Percentiles rank a stretch among this genome's conserved stretches.
These are phyloP conservation scores for Philaethria dido DNA, from an alignment of 2,888 invertebrate genomes.

Conservation along the genomic window DNA sequence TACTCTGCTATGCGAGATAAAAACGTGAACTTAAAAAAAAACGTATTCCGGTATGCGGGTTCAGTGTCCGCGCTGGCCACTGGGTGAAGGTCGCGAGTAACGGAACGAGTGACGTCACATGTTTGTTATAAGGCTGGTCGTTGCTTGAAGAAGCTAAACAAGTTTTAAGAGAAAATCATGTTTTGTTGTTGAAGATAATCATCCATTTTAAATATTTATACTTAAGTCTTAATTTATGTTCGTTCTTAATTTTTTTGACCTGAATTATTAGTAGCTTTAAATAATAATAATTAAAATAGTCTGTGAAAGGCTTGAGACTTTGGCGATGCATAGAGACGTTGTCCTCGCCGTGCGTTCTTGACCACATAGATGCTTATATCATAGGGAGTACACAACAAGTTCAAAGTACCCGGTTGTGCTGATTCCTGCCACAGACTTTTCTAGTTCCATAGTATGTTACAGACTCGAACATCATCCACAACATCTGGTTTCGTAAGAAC, in stretches of 20 bases:
- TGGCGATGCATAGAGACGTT: no score
- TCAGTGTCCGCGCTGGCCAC: conserved; percentile 43
- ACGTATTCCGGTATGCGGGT: conserved; percentile 34
- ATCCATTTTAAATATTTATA: background rate
- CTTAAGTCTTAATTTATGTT: background rate
- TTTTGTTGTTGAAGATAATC: background rate
- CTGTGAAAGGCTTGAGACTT: no score
- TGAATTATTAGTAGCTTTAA: background rate
- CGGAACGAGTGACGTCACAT: conserved; percentile 50
- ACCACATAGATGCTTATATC: no score
- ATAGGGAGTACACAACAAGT: no score
- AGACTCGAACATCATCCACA: no score
- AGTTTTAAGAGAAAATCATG: conserved; percentile 4
- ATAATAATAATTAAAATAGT: no score
- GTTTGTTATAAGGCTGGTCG: conserved; percentile 15
- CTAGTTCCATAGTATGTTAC: no score
- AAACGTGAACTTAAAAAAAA: background rate
- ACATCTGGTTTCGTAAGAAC: no score
- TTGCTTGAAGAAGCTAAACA: background rate
- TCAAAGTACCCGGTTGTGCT: no score
- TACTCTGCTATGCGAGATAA: no score
- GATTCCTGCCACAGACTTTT: no score
- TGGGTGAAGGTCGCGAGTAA: conserved; percentile 52
- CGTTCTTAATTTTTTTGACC: background rate
- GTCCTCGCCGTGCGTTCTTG: no score